Evolutionary conservation across 1,140 invertebrate species (phyloP), one percentile per base, ranked within the genome.

Genomic region (Temnothorax nylanderi): DNA sequence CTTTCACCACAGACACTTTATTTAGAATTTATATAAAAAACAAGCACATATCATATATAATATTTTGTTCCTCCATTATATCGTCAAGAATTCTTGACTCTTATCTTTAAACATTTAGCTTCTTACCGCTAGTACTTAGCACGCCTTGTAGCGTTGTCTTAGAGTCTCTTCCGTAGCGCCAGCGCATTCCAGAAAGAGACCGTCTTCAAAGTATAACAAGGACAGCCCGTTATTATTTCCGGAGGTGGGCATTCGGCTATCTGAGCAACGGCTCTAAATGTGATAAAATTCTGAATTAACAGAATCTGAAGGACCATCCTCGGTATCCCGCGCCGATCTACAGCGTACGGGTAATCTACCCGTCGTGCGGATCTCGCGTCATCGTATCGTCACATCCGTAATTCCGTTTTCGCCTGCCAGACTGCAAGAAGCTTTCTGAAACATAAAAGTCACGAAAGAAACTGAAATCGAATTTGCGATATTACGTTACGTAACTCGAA

Each of bases 151-250:
- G 93, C 11, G 96, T 96, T 4, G 93, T 94, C 93, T 95, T 41
- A 97, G 93, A 32, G 95, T 94, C 21, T 96, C 96, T 37, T 97
- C 96, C n/a, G 97, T 97, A 6, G 97, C 97, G 78, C 97, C 97
- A 21, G 98, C 97, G 93, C 98, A 99, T 95, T 99, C 98, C 88
- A 99, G 96, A 95, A 98, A 98, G 72, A 99, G 96, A 44, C 98
- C 98, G 95, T 98, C 98, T 94, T 98, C 98, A 93, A 98, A 98
- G 95, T 98, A 96, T 98, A 98, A 95, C 98, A 99, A 0, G 98
- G 97, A 95, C 98, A 99, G 77, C 93, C 94, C 64, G 93, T 94
- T 74, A 95, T 95, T 41, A 91, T 91, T 86, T 95, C 95, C 44
- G 94, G 93, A 13, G 93, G 93, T 16, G 95, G 95, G 76, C 95